Evolutionary conservation across 2,797 vertebrate species (phyloP), one percentile per base, ranked within the genome.

Genomic region (Danio jaintianensis): DNA sequence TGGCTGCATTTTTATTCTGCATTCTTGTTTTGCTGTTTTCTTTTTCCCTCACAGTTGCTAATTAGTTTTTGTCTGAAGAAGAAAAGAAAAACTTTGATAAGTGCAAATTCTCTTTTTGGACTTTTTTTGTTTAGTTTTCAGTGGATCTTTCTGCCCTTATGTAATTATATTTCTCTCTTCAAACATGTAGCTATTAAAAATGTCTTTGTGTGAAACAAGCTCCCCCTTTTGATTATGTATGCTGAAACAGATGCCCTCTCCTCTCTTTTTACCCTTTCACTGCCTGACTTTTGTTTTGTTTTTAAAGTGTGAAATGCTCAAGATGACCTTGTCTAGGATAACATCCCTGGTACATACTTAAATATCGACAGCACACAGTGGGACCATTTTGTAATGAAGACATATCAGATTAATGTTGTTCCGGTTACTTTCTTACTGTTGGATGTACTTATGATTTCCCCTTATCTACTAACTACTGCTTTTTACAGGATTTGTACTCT

Each of bases 291-390:
- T 94, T 94, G 94, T 93, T 12, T 7, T 45, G n/a, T n/a, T n/a
- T n/a, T 45, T 47, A 7, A 93, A 94, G 90, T 91, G 92, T 92
- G 92, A 82, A 82, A 75, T 71, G 63, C 76, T 77, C 62, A 64
- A 74, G 62, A 43, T 47, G 7, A 47, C 76, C 18, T 59, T 59
- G 48, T 79, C 63, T 53, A 86, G 83, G 85, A 89, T 90, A 85
- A 80, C 90, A 88, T 86, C 87, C 82, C 88, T 90, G 89, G 85
- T 89, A 90, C 88, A 90, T 91, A 93, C 92, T 92, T 90, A 93
- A 93, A 93, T 93, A 95, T 94, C 94, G 94, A 96, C 94, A 95
- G 95, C 94, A 95, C 95, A 96, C 96, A 96, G 8, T 97, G 95
- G 93, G 94, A 94, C 95, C 93, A 94, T 97, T 97, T 94, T 95